A percentile compares a stretch with the other conserved stretches of the same genome.
These are phyloP conservation scores for Stictonetta naevosa DNA, from an alignment of 2,113 vertebrate species.

Conservation along the genomic window DNA sequence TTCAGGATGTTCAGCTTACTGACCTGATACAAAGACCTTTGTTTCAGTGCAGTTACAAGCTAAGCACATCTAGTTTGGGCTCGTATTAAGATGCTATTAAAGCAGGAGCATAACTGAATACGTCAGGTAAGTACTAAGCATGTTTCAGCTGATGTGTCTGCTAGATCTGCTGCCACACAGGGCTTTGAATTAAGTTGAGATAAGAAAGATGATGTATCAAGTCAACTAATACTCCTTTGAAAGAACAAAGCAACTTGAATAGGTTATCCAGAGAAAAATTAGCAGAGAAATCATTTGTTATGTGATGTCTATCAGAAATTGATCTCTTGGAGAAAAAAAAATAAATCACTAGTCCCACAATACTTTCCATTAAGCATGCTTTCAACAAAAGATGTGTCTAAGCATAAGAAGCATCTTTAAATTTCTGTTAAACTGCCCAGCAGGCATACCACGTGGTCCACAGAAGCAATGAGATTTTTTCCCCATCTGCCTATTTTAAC, in stretches of 20 bases:
- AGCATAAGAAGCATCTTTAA: neutral
- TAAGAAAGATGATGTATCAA: neutral
- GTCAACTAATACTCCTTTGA: neutral
- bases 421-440: neutral
- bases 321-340: neutral
- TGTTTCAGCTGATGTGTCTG: neutral
- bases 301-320: neutral
- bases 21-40: neutral
- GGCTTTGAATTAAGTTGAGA: neutral
- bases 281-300: neutral
- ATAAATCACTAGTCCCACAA: neutral
- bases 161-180: neutral
- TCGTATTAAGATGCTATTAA: neutral
- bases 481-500: neutral
- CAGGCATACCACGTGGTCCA: accelerated
- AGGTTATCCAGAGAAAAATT: neutral
- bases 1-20: neutral
- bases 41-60: neutral
- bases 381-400: neutral
- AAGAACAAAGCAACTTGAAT: neutral
- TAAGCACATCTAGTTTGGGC: neutral
- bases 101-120: neutral
- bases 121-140: neutral
- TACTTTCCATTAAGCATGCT: neutral
- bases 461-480: neutral